Evolutionary conservation across 1,140 invertebrate species (phyloP).

Genomic region (Aphelenchoides fujianensis): DNA sequence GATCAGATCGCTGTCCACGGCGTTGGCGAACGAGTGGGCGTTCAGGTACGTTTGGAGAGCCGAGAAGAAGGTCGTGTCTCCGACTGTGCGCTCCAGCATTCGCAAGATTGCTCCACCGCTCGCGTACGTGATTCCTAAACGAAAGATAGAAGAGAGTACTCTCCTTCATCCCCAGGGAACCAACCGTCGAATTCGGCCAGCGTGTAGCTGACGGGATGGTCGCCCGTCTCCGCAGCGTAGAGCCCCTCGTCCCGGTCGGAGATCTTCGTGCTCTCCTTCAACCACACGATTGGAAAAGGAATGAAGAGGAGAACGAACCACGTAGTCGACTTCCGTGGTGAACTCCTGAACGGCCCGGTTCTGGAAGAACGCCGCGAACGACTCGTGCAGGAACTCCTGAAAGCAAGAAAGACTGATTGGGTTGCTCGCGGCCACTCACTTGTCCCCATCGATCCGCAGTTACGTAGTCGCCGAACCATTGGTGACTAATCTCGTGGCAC

Average conservation of each 20-base stretch:
- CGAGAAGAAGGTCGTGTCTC: not conserved
- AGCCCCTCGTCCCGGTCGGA: not conserved
- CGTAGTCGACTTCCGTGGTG: not conserved
- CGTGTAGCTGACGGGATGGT: not conserved
- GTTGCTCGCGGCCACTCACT: not conserved
- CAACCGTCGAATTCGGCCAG: not conserved
- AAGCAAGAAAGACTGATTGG: not conserved
- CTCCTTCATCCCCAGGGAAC: too few relatives aligned
- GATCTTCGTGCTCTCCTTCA: not conserved
- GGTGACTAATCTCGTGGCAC: constrained; percentile 20
- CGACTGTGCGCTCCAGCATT: not conserved
- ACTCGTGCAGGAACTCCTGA: not conserved
- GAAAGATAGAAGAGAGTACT: too few relatives aligned
- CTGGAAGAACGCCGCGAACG: constrained; percentile 2
- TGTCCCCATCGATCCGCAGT: constrained; percentile 5
- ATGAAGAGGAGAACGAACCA: too few relatives aligned
- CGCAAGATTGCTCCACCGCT: not conserved
- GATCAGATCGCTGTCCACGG: not conserved
- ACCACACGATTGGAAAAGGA: too few relatives aligned
- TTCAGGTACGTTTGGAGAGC: not conserved
- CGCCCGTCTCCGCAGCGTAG: not conserved
- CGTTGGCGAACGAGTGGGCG: not conserved
- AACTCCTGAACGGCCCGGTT: not conserved
- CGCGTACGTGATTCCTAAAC: not conserved
- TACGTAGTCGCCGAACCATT: constrained; percentile 8